Evolutionary conservation across 2,797 vertebrate genomes (phyloP).

Genomic region (Lycodopsis pacificus): DNA sequence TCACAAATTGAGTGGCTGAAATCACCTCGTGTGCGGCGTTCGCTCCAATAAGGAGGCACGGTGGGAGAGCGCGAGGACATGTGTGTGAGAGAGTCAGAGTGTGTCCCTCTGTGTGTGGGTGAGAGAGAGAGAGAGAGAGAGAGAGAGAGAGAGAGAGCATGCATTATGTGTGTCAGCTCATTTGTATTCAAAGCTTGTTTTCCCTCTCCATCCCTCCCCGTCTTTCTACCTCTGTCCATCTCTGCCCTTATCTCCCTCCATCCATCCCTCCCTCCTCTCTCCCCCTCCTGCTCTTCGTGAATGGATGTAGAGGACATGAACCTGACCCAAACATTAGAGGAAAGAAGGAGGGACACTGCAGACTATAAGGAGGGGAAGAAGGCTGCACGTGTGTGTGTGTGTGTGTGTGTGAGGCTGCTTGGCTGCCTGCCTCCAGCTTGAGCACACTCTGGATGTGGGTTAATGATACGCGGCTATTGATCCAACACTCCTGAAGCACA

Average conservation of each 20-base stretch:
- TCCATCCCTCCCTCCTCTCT: constrained; percentile 4
- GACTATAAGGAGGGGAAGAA: constrained; percentile 3
- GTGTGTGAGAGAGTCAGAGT: constrained; percentile 59
- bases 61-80: constrained; percentile 57
- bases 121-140: constrained; percentile 32
- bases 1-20: constrained; percentile 66
- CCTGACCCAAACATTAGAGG: constrained; percentile 48
- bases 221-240: constrained; percentile 34
- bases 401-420: constrained; percentile 11
- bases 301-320: constrained; percentile 51
- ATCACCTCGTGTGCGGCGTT: constrained; percentile 61
- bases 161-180: constrained; percentile 80
- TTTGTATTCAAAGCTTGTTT: constrained; percentile 82
- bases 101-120: constrained; percentile 31
- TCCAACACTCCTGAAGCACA: constrained; percentile 32
- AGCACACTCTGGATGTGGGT: constrained; percentile 57
- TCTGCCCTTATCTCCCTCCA: constrained; percentile 33
- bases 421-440: constrained; percentile 32
- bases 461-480: constrained; percentile 70
- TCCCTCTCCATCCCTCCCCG: constrained; percentile 47
- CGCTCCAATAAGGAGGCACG: constrained; percentile 59
- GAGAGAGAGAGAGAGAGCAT: constrained; percentile 55
- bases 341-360: constrained; percentile 42
- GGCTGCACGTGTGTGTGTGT: constrained; percentile 6
- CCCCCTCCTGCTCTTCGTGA: constrained; percentile 22